Conservation (phyloP, 2,113 vertebrate genomes). For the Colius striatus region DNA sequence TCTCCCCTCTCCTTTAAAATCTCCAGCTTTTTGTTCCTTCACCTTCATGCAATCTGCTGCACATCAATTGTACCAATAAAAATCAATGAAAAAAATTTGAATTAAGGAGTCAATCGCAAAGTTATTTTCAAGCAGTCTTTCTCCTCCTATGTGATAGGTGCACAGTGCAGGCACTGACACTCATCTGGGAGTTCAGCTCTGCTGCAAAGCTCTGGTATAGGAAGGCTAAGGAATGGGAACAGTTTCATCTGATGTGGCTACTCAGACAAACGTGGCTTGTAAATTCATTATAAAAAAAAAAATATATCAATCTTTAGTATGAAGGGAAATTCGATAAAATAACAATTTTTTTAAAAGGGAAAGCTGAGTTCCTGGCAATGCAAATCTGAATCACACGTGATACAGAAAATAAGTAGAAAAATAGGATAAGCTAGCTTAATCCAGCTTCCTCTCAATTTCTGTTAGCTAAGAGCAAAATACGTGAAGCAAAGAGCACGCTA, state of each 20-base stretch:
- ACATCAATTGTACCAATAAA: neutral
- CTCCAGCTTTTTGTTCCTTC: neutral
- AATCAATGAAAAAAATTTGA: neutral
- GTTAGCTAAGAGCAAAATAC: neutral
- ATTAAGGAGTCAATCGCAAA: neutral
- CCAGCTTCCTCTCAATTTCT: neutral
- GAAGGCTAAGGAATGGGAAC: neutral
- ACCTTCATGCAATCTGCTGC: neutral
- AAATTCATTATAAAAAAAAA: neutral
- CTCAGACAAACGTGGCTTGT: neutral
- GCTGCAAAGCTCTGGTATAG: fast-evolving
- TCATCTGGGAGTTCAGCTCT: neutral
- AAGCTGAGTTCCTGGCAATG: neutral
- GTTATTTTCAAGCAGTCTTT: neutral
- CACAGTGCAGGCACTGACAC: fast-evolving
- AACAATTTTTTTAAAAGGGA: neutral
- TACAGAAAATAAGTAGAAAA: neutral
- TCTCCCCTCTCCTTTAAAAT: neutral
- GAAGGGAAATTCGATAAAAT: neutral
- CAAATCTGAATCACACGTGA: neutral
- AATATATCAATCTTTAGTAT: neutral
- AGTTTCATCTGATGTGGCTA: neutral
- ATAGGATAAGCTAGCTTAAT: neutral
- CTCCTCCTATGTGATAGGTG: fast-evolving
- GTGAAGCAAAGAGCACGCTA: neutral